A percentile compares a stretch with the other conserved stretches of the same genome.
These are phyloP conservation scores for Eulemur albifrons DNA, from an alignment of 2,797 vertebrate genomes.

Conservation along the genomic window DNA sequence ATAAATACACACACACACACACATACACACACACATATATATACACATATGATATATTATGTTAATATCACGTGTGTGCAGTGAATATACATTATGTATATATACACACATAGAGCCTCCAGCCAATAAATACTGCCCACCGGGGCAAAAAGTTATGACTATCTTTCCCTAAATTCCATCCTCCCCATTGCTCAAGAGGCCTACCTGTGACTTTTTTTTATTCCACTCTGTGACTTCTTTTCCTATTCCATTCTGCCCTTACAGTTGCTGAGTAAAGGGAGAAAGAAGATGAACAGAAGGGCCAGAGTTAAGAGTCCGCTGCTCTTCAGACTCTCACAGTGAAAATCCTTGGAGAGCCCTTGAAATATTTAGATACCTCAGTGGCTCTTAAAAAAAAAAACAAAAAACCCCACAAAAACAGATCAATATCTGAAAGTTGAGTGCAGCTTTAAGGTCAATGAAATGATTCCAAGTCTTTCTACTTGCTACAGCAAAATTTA, in stretches of 20 bases:
- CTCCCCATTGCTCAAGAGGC: background rate
- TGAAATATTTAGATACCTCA: constrained; percentile 64
- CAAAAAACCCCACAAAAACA: background rate
- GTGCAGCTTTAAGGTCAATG: background rate
- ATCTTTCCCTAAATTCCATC: background rate
- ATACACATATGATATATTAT: background rate
- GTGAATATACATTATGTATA: background rate
- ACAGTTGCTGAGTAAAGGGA: background rate
- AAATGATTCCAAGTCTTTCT: constrained; percentile 30
- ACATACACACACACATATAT: background rate
- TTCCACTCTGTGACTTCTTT: background rate
- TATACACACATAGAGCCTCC: background rate
- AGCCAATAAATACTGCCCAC: background rate
- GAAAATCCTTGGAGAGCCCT: constrained; percentile 22
- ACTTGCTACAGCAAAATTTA: background rate
- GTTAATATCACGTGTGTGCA: background rate
- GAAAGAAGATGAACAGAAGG: constrained; percentile 28
- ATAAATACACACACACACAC: background rate
- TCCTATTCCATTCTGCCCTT: background rate
- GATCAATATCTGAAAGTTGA: constrained; percentile 26
- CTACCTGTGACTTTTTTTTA: background rate
- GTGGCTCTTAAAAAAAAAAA: background rate
- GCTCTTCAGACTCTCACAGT: background rate
- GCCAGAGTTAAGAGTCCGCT: background rate
- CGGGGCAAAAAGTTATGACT: background rate